Percentiles rank a stretch among this genome's conserved stretches.
These are phyloP conservation scores for Toxotes lorentzi DNA, from an alignment of 2,797 vertebrate genomes.

Conservation along the genomic window DNA sequence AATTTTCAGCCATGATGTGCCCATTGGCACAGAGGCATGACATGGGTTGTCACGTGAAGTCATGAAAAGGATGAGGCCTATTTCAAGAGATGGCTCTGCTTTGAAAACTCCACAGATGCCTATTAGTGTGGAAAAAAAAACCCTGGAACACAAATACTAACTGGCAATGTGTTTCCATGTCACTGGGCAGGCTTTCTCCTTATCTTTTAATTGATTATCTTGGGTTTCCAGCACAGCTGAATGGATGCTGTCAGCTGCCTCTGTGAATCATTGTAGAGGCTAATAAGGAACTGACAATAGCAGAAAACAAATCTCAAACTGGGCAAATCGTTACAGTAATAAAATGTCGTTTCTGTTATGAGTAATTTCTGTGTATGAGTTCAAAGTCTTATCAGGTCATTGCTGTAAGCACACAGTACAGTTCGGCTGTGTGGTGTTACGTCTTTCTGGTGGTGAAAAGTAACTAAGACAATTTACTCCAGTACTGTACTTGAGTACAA, in stretches of 20 bases:
- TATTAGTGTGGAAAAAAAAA: conserved; percentile 60
- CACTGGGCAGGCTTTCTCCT: conserved; percentile 58
- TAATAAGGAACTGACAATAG: conserved; percentile 15
- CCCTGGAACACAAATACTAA: conserved; percentile 36
- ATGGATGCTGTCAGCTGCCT: conserved; percentile 49
- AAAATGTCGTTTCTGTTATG: background rate
- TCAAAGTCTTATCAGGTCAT: conserved; percentile 11
- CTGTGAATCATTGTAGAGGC: background rate
- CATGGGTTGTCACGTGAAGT: conserved; percentile 65
- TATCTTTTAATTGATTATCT: conserved; percentile 56
- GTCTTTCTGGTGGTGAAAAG: background rate
- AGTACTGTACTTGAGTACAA: background rate
- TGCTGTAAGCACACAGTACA: too few species aligned
- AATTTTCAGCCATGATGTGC: conserved; percentile 26
- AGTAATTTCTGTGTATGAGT: background rate
- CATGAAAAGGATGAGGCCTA: conserved; percentile 66
- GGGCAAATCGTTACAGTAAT: background rate
- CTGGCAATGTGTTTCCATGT: conserved; percentile 71
- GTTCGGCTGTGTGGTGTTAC: background rate
- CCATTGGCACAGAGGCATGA: conserved; percentile 48
- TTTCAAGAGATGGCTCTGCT: conserved; percentile 56
- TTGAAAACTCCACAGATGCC: conserved; percentile 58
- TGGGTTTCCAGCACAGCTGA: conserved; percentile 47
- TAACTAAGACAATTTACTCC: background rate
- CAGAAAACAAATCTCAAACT: conserved; percentile 10